phyloP scores from a whole-genome alignment of 64 coral and sea anemone genomes.

The Anthopleura sola region DNA sequence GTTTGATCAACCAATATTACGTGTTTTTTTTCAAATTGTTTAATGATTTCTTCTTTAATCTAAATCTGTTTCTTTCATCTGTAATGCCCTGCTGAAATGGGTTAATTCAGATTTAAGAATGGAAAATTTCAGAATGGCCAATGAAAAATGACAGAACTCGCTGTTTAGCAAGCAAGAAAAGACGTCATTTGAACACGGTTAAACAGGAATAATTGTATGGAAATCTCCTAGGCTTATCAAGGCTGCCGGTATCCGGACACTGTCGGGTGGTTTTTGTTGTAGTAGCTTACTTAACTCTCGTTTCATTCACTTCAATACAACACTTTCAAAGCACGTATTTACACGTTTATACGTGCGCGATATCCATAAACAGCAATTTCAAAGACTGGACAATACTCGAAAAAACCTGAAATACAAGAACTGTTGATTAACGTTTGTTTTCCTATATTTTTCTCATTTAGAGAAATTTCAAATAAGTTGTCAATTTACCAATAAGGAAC shows the following conservation, averaged over 20 bases:
- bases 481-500: neutral
- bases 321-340: neutral
- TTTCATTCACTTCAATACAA: neutral
- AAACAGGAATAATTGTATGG: neutral
- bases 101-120: too few relatives aligned
- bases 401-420: neutral
- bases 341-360: neutral
- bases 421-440: neutral
- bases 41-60: too few relatives aligned
- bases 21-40: too few relatives aligned
- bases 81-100: too few relatives aligned
- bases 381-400: too few relatives aligned
- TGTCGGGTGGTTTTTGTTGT: neutral
- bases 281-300: neutral
- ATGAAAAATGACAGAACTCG: too few relatives aligned
- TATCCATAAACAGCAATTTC: too few relatives aligned
- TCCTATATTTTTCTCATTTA: neutral
- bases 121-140: too few relatives aligned
- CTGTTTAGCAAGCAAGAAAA: neutral
- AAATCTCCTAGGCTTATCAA: neutral
- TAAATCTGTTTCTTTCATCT: too few relatives aligned
- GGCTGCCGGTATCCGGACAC: neutral
- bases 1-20: neutral
- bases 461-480: neutral
- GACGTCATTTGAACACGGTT: neutral